Evolutionary conservation across 2,113 vertebrate species (phyloP).

Genomic region (Cryptomyrus ogoouensis): DNA sequence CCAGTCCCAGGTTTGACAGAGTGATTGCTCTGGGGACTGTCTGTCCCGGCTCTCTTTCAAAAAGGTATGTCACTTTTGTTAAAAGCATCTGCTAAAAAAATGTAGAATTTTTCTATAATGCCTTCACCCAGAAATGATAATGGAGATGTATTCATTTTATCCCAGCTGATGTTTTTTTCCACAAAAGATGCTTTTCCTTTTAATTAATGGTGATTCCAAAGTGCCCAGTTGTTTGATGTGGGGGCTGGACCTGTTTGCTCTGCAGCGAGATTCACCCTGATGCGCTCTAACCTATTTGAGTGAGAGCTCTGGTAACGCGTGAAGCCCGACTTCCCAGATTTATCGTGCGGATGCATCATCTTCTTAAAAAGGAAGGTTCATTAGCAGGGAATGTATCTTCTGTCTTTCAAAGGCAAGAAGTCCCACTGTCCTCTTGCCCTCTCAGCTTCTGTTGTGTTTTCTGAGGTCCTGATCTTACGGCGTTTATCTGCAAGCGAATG

Average conservation of each 20-base stretch:
- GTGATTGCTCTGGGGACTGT: no score
- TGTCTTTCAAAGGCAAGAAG: background rate
- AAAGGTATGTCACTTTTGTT: no score
- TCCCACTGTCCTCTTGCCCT: background rate
- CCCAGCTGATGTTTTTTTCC: background rate
- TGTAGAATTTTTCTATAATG: background rate
- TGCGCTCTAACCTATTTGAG: background rate
- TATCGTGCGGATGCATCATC: background rate
- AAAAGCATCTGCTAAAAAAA: no score
- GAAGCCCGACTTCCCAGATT: background rate
- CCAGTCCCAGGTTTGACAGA: no score
- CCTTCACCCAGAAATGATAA: background rate
- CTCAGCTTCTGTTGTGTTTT: background rate
- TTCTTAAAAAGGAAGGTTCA: background rate
- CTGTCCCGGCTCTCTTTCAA: no score
- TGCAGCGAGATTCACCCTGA: background rate
- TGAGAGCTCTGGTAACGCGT: background rate
- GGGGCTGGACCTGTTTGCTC: background rate
- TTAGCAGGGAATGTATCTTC: background rate
- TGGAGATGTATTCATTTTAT: background rate
- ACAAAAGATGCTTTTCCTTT: background rate
- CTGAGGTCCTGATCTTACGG: background rate
- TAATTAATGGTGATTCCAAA: background rate
- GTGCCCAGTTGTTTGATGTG: background rate
- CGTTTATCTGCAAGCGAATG: background rate